A percentile compares a stretch with the other conserved stretches of the same genome.
Evolutionary conservation across 2,113 vertebrate genomes (phyloP).

Genomic region (Tachycineta bicolor): DNA sequence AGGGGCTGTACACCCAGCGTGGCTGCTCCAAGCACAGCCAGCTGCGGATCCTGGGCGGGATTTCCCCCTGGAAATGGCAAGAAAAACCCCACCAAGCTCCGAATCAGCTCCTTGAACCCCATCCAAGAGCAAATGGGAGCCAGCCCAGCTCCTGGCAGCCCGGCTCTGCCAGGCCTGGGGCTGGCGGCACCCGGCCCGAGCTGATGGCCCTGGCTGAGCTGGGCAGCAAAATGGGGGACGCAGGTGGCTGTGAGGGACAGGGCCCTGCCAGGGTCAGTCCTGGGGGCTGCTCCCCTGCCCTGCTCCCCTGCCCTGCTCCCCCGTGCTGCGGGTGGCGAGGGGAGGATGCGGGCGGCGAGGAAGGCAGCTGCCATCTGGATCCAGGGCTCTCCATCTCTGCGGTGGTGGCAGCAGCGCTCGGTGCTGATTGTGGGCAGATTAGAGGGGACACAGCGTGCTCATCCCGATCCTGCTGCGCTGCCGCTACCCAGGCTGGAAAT

Average conservation of each 20-base stretch:
- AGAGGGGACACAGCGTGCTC: slow-evolving; percentile 10
- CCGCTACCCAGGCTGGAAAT: slow-evolving; percentile 23
- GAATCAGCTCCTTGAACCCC: background rate
- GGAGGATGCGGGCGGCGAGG: background rate
- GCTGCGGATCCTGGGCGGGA: background rate
- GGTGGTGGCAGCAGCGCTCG: background rate
- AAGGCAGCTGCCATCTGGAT: slow-evolving; percentile 14
- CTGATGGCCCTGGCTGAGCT: background rate
- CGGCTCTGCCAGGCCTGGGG: background rate
- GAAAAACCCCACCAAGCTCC: background rate
- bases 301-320: background rate
- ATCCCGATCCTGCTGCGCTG: background rate
- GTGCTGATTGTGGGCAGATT: slow-evolving; percentile 34
- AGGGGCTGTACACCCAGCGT: background rate
- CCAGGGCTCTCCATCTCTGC: background rate
- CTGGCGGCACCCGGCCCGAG: background rate
- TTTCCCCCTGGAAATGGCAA: background rate
- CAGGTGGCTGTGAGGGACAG: background rate
- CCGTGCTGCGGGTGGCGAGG: background rate
- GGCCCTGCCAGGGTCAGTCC: background rate
- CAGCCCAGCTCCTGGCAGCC: background rate
- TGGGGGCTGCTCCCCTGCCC: background rate
- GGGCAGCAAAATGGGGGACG: background rate
- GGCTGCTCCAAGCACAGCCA: background rate
- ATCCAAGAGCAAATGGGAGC: background rate